Percentiles rank a stretch among this genome's conserved stretches.
Evolutionary conservation across 2,113 vertebrate genomes (phyloP).

Genomic region (Oxyura jamaicensis): DNA sequence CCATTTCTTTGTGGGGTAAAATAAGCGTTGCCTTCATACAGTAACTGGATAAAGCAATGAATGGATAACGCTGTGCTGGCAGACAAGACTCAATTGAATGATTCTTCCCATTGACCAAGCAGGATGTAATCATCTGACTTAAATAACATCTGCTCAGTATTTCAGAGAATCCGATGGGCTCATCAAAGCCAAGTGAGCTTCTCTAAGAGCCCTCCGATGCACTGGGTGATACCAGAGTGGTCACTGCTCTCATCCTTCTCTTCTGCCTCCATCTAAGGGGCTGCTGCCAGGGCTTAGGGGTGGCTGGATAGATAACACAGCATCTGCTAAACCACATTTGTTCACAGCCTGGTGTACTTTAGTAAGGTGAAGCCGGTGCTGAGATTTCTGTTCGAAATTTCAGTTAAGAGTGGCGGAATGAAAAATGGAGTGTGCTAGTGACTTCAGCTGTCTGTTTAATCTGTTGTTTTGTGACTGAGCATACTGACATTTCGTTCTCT

Average conservation of each 20-base stretch:
- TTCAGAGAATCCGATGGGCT: neutral
- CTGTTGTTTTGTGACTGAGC: neutral
- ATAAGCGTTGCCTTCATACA: neutral
- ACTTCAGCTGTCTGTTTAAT: neutral
- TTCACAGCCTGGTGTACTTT: neutral
- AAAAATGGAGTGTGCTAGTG: neutral
- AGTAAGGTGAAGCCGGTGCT: neutral
- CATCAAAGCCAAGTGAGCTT: neutral
- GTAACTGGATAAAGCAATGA: neutral
- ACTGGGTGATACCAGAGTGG: neutral
- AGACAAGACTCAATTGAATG: neutral
- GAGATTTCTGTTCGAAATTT: neutral
- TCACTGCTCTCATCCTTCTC: neutral
- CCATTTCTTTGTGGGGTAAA: neutral
- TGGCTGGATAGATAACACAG: neutral
- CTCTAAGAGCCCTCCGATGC: neutral
- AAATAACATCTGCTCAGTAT: neutral
- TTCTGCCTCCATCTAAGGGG: accelerated
- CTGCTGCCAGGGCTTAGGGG: neutral
- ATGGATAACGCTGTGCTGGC: neutral
- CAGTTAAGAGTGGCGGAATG: neutral
- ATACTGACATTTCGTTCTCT: neutral
- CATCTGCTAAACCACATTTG: neutral
- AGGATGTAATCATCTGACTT: neutral
- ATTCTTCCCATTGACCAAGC: neutral